Conservation (phyloP, 2,113 vertebrate species). For the Damaliscus lunatus region DNA sequence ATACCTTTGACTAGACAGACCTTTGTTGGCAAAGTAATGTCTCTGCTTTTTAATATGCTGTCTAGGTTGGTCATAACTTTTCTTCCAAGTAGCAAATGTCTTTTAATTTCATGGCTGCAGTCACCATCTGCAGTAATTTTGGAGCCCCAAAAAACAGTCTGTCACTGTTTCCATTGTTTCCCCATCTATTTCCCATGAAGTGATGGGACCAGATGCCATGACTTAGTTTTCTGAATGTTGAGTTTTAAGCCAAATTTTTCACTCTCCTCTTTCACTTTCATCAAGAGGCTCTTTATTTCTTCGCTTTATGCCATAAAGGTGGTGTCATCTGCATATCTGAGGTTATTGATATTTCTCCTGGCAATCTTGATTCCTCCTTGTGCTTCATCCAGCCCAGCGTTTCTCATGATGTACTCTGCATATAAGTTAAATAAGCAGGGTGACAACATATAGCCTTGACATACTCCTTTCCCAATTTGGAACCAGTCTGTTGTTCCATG, state of each 20-base stretch:
- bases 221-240: background rate
- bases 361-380: background rate
- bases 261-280: no score
- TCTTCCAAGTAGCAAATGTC: background rate
- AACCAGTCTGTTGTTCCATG: background rate
- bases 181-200: background rate
- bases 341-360: background rate
- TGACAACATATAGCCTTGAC: background rate
- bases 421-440: background rate
- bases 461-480: background rate
- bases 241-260: background rate
- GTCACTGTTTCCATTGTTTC: background rate
- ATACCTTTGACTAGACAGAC: background rate
- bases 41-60: background rate
- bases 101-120: background rate
- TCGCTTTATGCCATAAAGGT: no score
- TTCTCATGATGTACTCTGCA: background rate
- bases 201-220: background rate
- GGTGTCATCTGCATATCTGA: background rate
- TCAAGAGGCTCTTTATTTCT: no score
- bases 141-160: accelerated
- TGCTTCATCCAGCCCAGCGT: background rate
- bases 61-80: background rate
- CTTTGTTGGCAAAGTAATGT: background rate
- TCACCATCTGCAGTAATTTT: background rate